A percentile compares a stretch with the other conserved stretches of the same genome.
Evolutionary conservation across 1,140 invertebrate species (phyloP).

Genomic region (Lutraria rhynchaena): DNA sequence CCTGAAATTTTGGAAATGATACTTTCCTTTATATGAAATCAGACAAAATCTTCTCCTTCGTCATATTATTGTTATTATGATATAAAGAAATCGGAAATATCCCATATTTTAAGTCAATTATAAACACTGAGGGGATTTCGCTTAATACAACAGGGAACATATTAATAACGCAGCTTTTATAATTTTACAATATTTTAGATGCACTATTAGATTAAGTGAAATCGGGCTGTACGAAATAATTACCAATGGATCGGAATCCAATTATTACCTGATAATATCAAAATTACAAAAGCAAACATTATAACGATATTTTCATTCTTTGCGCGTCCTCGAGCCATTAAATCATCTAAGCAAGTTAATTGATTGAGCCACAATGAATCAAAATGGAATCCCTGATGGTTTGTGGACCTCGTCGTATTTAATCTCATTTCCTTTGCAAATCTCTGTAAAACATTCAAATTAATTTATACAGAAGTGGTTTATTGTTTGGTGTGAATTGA

Average conservation of each 20-base stretch:
- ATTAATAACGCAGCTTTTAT: conserved; percentile 54
- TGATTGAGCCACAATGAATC: conserved; percentile 42
- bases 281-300: conserved; percentile 61
- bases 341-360: conserved; percentile 45
- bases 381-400: conserved; percentile 38
- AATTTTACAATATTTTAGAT: conserved; percentile 54
- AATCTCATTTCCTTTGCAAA: conserved; percentile 56
- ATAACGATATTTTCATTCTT: conserved; percentile 39
- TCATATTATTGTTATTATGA: not conserved
- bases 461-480: conserved; percentile 37
- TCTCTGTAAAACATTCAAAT: conserved; percentile 56
- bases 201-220: conserved; percentile 57
- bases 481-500: conserved; percentile 52
- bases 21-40: too few relatives aligned
- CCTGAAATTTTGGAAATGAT: too few relatives aligned
- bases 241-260: conserved; percentile 51
- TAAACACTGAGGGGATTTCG: conserved; percentile 23
- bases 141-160: conserved; percentile 25
- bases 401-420: conserved; percentile 40
- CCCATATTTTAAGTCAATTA: conserved; percentile 57
- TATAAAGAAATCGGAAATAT: conserved; percentile 42
- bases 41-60: too few relatives aligned
- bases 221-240: conserved; percentile 53
- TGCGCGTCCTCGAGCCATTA: conserved; percentile 31
- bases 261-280: conserved; percentile 60